A percentile compares a stretch with the other conserved stretches of the same genome.
Conservation (phyloP, 2,888 invertebrate species). For the Meteorus colon region DNA sequence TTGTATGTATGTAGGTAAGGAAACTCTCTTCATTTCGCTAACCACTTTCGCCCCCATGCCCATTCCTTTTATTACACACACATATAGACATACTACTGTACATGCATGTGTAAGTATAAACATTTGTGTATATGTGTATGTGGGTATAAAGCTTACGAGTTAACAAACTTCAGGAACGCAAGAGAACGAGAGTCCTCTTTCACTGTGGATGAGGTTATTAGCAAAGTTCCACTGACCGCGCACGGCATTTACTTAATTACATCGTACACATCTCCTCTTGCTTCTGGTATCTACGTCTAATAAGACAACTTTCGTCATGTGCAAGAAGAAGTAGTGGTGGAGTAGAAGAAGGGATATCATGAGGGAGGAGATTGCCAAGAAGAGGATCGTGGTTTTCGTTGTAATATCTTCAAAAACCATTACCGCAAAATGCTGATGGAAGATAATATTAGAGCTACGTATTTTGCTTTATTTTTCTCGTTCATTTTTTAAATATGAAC, state of each 20-base stretch:
- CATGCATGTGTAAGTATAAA: not conserved
- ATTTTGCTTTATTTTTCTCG: constrained; percentile 24
- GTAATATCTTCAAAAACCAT: constrained; percentile 31
- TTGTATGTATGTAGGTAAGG: not conserved
- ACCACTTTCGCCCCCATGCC: not conserved
- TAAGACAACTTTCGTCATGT: constrained; percentile 42
- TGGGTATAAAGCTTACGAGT: constrained; percentile 64
- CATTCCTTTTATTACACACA: not conserved
- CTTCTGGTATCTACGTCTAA: constrained; percentile 39
- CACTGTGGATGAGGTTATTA: constrained; percentile 62
- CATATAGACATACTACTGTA: not conserved
- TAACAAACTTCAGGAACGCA: constrained; percentile 70
- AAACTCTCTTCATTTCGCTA: constrained; percentile 23
- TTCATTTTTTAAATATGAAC: not conserved
- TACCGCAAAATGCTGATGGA: constrained; percentile 35
- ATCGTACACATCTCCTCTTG: constrained; percentile 46
- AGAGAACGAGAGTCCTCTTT: constrained; percentile 49
- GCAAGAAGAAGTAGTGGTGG: constrained; percentile 27
- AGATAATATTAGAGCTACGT: constrained; percentile 11
- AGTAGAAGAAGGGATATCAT: constrained; percentile 33
- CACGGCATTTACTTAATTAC: constrained; percentile 69
- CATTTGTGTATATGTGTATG: not conserved
- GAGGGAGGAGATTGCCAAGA: constrained; percentile 14
- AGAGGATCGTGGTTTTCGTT: constrained; percentile 38
- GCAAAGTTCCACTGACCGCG: constrained; percentile 69